Conservation (phyloP, 2,797 vertebrate genomes). For the Leptatherina wallacei region DNA sequence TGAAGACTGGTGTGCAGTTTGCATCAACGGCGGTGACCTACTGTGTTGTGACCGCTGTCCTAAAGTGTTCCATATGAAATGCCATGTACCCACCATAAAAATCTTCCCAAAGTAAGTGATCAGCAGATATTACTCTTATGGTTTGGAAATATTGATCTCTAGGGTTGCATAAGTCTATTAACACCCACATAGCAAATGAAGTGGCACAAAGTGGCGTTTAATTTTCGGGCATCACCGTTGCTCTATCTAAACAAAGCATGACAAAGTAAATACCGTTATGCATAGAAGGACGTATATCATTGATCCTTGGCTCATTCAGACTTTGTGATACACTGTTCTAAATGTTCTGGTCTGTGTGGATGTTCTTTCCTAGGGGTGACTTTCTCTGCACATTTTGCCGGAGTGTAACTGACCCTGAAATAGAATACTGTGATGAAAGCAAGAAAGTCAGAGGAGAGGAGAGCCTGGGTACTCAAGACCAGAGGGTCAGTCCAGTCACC, state of each 20-base stretch:
- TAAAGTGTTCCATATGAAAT: constrained; percentile 98
- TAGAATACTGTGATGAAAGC: constrained; percentile 96
- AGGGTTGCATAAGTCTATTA: neutral
- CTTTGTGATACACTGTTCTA: neutral
- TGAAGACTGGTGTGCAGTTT: constrained; percentile 99
- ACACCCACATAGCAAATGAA: neutral
- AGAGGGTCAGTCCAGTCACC: constrained; percentile 84
- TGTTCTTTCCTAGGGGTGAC: constrained; percentile 86
- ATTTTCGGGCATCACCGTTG: neutral
- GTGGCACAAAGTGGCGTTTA: too few relatives aligned
- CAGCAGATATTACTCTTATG: neutral
- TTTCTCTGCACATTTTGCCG: constrained; percentile 99
- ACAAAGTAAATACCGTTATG: neutral
- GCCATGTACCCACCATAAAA: constrained; percentile 96
- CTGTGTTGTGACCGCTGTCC: constrained; percentile 98
- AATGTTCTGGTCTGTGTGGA: constrained; percentile 5
- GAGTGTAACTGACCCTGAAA: constrained; percentile 90
- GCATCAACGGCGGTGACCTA: constrained; percentile 96
- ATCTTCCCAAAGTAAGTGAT: constrained; percentile 75
- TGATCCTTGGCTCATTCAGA: neutral
- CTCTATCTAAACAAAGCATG: neutral
- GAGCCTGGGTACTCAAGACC: constrained; percentile 90
- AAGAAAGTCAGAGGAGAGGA: constrained; percentile 87
- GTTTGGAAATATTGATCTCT: neutral
- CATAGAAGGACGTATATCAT: neutral